phyloP scores from a whole-genome alignment of 2,113 vertebrate genomes.

The Aspidoscelis tigris region DNA sequence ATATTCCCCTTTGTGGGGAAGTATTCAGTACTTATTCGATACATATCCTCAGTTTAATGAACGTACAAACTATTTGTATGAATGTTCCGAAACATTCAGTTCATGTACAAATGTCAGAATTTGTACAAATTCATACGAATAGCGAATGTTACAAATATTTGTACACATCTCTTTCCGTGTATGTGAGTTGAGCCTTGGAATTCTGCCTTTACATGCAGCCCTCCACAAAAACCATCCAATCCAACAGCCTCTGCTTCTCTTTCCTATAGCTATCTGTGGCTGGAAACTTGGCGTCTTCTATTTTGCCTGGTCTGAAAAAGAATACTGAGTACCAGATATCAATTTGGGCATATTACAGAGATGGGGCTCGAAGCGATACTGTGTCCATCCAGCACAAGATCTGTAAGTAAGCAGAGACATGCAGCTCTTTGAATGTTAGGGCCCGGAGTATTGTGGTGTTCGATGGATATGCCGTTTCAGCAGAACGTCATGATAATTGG shows the following conservation, averaged over 20 bases:
- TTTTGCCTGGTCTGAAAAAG: conserved; percentile 84
- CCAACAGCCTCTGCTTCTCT: background rate
- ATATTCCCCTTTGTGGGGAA: too few relatives aligned
- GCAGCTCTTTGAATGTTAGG: rapidly evolving
- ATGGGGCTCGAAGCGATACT: conserved; percentile 88
- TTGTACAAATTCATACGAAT: too few relatives aligned
- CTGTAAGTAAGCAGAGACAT: conserved; percentile 77
- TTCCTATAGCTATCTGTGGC: conserved; percentile 79
- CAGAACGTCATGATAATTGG: background rate
- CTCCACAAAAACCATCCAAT: background rate
- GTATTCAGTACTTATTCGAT: too few relatives aligned
- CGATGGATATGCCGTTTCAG: background rate
- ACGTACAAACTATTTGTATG: too few relatives aligned
- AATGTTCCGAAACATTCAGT: too few relatives aligned
- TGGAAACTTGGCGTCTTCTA: conserved; percentile 77
- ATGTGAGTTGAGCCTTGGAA: background rate
- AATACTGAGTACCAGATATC: conserved; percentile 90
- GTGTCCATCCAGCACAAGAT: conserved; percentile 87
- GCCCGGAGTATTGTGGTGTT: background rate
- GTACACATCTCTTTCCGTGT: too few relatives aligned
- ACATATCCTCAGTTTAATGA: too few relatives aligned
- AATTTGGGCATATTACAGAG: conserved; percentile 88
- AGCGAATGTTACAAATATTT: too few relatives aligned
- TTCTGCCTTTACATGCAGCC: background rate
- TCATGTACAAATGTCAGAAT: too few relatives aligned